Percentiles rank a stretch among this genome's conserved stretches.
These are phyloP conservation scores for Silurus meridionalis DNA, from an alignment of 2,113 vertebrate species.

Conservation along the genomic window DNA sequence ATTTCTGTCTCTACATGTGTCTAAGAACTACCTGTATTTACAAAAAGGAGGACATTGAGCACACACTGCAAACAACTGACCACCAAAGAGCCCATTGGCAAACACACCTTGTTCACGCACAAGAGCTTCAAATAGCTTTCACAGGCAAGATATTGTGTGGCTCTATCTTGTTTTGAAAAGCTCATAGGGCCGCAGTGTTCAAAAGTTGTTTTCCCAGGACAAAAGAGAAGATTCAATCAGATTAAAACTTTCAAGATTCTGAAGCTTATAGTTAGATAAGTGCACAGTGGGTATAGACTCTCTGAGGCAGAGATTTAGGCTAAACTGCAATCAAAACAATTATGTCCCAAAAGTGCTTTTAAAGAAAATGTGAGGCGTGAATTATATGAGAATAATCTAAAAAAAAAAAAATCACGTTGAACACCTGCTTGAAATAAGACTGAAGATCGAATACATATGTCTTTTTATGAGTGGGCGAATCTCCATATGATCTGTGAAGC, in stretches of 20 bases:
- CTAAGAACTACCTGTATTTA: background rate
- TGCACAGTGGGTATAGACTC: background rate
- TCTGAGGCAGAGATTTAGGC: background rate
- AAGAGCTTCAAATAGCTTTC: background rate
- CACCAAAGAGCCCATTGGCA: background rate
- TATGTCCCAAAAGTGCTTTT: background rate
- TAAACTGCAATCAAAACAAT: background rate
- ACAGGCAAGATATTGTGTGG: background rate
- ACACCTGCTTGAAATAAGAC: background rate
- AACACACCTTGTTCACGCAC: background rate
- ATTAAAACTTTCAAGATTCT: background rate
- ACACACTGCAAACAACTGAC: background rate
- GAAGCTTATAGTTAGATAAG: conserved; percentile 9
- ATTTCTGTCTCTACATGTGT: background rate
- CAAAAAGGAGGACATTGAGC: background rate
- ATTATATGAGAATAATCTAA: background rate
- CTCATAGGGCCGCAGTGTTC: background rate
- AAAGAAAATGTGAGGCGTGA: background rate
- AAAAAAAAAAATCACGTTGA: background rate
- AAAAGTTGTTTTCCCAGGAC: background rate
- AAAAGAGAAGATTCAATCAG: conserved; percentile 5
- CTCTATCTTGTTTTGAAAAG: background rate
- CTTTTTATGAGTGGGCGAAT: background rate
- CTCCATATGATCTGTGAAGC: background rate
- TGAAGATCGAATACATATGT: no score